Conservation (phyloP, 2,888 invertebrate species). For the Drosophila engyochracea region DNA sequence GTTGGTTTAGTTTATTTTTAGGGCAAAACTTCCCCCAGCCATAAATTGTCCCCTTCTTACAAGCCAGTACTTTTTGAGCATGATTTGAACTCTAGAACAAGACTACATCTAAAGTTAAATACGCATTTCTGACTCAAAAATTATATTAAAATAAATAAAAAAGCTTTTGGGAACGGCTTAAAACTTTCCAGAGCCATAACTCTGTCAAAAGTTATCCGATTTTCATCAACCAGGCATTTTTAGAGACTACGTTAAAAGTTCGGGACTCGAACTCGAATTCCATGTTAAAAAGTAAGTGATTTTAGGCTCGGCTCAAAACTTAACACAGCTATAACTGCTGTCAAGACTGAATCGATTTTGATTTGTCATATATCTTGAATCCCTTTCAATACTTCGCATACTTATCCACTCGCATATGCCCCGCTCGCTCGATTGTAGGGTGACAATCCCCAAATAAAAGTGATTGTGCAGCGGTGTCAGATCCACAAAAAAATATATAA, state of each 20-base stretch:
- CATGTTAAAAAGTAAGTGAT: background rate
- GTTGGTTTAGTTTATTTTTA: background rate
- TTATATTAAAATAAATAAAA: background rate
- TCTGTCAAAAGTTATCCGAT: accelerated
- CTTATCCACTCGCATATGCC: slow-evolving; percentile 17
- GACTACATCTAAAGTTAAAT: background rate
- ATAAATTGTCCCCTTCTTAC: background rate
- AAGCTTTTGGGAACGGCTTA: too few relatives aligned
- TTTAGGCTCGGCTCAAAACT: background rate
- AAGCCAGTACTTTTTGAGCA: too few relatives aligned
- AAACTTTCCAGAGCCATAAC: background rate
- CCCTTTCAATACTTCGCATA: background rate
- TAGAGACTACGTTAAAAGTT: background rate
- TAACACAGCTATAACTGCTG: background rate
- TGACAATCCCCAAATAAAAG: slow-evolving; percentile 76
- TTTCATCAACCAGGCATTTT: background rate
- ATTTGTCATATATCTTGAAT: background rate
- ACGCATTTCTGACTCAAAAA: background rate
- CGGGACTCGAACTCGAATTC: background rate
- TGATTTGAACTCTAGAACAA: accelerated
- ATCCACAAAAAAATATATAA: slow-evolving; percentile 46
- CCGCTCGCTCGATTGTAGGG: slow-evolving; percentile 33
- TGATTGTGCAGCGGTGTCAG: slow-evolving; percentile 65
- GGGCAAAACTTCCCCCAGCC: too few relatives aligned
- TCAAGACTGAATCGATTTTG: too few relatives aligned